Conservation (phyloP, 92 coral and sea anemone species). For the Porites divaricata region DNA sequence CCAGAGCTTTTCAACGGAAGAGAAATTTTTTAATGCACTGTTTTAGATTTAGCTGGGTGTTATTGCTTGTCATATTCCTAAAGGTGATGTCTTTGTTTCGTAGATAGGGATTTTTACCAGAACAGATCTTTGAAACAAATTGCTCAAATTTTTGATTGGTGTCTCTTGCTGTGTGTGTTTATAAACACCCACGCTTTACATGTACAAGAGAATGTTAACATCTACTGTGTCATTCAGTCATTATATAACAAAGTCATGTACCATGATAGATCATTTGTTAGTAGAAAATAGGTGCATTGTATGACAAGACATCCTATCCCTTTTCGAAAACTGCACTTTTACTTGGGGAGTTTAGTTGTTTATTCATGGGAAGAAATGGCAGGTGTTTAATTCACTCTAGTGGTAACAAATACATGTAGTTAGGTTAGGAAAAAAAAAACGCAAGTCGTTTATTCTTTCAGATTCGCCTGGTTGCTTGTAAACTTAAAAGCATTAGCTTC, state of each 20-base stretch:
- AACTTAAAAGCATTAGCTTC: not conserved
- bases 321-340: not conserved
- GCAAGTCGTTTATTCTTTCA: not conserved
- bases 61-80: not conserved
- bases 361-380: not conserved
- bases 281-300: not conserved
- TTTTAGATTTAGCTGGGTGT: not conserved
- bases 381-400: not conserved
- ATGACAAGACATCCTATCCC: not conserved
- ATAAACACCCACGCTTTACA: not conserved
- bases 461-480: not conserved
- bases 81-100: not conserved
- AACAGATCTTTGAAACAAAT: not conserved
- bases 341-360: not conserved
- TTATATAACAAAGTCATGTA: not conserved
- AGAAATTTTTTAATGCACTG: not conserved
- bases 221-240: not conserved
- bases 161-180: constrained; percentile 30
- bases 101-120: not conserved
- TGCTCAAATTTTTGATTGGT: not conserved
- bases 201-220: constrained; percentile 6
- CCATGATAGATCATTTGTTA: not conserved
- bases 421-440: not conserved
- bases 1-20: too few species aligned
- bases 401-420: not conserved